Evolutionary conservation across 1,140 invertebrate genomes (phyloP), one percentile per base, ranked within the genome.

Genomic region (Drosophila cardini): DNA sequence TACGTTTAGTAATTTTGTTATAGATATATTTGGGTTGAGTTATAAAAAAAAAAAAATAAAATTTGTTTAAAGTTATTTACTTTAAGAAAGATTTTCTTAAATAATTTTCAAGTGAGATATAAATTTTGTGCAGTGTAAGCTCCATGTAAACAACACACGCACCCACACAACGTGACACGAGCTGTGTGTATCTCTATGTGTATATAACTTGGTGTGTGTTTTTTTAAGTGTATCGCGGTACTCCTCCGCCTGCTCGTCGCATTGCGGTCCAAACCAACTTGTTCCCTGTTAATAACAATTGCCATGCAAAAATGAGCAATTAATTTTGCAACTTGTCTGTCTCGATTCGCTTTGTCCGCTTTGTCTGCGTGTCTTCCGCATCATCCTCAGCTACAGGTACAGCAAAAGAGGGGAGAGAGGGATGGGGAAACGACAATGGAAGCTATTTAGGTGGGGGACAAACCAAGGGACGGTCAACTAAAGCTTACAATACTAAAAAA

Each of bases 251-350:
- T 40, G 38, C 13, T 10, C 43, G 13, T 13, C 43, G 32, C 10
- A 7, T 11, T 9, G 6, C 9, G 15, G 34, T 52, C 18, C 1
- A 1, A 26, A 32, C 8, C 34, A 7, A 9, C 62, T 45, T 15
- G 34, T 36, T 36, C 18, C 21, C 40, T 43, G 15, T 32, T 53
- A 36, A 36, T 61, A 10, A 46, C 40, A 52, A 62, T 71, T 64
- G 52, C 43, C 61, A 50, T 72, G 68, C 68, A 71, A 71, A 71
- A 71, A 48, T 52, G 52, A 30, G 70, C 53, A 53, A 53, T 72
- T 72, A 72, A 72, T 60, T 72, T 72, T 67, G 70, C 63, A 72
- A 72, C 16, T 67, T 67, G 52, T 65, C 32, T 21, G 48, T 34
- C 48, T 32, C 30, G 26, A 15, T n/a, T 50, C 21, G 46, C 48